Base-by-base conservation (phyloP, 1,140 invertebrate genomes). In the Achatina immaculata region DNA sequence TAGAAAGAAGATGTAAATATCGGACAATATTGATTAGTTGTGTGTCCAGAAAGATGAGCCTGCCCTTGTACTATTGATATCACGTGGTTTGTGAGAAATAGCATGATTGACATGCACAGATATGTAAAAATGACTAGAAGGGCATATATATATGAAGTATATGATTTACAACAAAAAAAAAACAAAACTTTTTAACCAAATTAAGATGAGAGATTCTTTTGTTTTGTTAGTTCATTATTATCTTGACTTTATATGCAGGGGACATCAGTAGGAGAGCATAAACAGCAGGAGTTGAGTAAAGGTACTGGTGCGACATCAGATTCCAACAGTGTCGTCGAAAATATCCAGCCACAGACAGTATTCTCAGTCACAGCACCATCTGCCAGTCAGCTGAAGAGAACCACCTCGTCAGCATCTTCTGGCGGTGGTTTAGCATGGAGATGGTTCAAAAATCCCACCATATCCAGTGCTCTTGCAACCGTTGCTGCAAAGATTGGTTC, bases 401-500 rank as follows among this genome's bases (percentile, higher is more conserved):
- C 72, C 45, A 78, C 76, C 4, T 43, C 76, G 0, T 43, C 76
- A 4, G 65, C 68, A 28, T 36, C 66, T 6, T 36, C 66, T 28
- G 55, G 55, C 4, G 38, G 68, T 43, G 40, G 68, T 31, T 68
- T 42, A 7, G 76, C 76, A 19, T 78, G 76, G 76, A 3, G 55
- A 24, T 78, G 76, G 76, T 68, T 78, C 21, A 69, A 72, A 31
- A 80, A 55, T 34, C 78, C 66, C 14, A 55, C 78, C 34, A 51
- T 80, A 31, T 80, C 78, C 34, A 80, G 58, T 45, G 78, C 78
- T n/a, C 48, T 80, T 3, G 78, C 78, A 21, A 34, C 11, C 28
- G 68, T 80, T 3, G 78, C 78, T 40, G 78, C 78, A 11, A 80
- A 80, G 36, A 80, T 80, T 40, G 76, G 68, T 43, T 80, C 66